Evolutionary conservation across 2,888 invertebrate genomes (phyloP).

Genomic region (Trypoxylon attenuatum): DNA sequence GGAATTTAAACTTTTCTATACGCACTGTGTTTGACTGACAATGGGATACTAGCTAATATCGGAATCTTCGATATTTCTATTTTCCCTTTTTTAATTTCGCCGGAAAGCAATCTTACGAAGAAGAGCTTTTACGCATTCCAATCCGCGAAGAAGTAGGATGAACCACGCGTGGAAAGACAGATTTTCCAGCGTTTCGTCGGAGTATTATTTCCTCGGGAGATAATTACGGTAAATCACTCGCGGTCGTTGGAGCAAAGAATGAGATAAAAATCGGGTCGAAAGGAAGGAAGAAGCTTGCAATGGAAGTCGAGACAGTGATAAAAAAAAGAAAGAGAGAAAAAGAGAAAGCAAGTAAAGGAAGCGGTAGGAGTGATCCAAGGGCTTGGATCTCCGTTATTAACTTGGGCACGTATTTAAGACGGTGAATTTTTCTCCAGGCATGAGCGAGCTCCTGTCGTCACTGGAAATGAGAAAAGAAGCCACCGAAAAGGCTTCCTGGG

Average conservation of each 20-base stretch:
- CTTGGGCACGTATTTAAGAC: conserved; percentile 32
- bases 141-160: too few relatives aligned
- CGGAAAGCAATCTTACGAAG: too few relatives aligned
- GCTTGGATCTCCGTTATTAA: conserved; percentile 15
- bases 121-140: too few relatives aligned
- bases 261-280: too few relatives aligned
- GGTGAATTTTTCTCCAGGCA: conserved; percentile 37
- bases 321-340: neutral
- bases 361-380: conserved; percentile 6
- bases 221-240: neutral
- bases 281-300: neutral
- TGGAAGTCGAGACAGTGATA: neutral
- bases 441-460: neutral
- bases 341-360: neutral
- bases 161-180: neutral
- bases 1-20: too few relatives aligned
- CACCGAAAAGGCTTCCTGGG: conserved; percentile 11
- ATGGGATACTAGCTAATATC: too few relatives aligned
- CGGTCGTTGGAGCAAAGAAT: neutral
- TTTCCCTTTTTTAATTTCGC: too few relatives aligned
- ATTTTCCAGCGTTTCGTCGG: neutral
- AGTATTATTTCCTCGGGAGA: neutral
- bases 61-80: too few relatives aligned
- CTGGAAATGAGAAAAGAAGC: conserved; percentile 17
- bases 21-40: too few relatives aligned